Percentiles rank a stretch among this genome's conserved stretches.
Evolutionary conservation across 2,888 invertebrate genomes (phyloP).

Genomic region (Diplazon laetatorius): DNA sequence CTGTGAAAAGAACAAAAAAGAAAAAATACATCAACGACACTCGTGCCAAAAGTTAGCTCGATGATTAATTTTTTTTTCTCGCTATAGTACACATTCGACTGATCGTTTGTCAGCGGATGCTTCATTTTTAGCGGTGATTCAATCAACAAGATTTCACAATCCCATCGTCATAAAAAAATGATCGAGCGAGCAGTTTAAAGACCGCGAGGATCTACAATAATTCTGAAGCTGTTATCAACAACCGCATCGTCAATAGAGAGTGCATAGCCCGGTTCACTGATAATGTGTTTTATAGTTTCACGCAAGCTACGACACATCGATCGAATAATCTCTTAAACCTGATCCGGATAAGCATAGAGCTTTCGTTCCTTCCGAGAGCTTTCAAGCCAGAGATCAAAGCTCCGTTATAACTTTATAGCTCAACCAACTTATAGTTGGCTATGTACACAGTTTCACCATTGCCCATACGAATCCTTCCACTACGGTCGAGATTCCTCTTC

Average conservation of each 20-base stretch:
- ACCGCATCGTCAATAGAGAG: conserved; percentile 4
- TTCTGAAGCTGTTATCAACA: neutral
- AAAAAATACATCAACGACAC: too few species aligned
- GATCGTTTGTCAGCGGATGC: too few species aligned
- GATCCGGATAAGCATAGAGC: conserved; percentile 39
- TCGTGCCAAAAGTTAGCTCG: too few species aligned
- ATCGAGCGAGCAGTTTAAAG: neutral
- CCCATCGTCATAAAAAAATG: too few species aligned
- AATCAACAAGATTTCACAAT: too few species aligned
- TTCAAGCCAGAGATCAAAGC: conserved; percentile 36
- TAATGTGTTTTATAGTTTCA: conserved; percentile 11
- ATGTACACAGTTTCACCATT: neutral
- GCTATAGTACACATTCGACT: too few species aligned
- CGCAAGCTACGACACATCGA: conserved; percentile 14
- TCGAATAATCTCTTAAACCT: conserved; percentile 45
- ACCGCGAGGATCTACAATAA: neutral
- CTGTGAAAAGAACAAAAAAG: too few species aligned
- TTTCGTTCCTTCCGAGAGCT: conserved; percentile 25
- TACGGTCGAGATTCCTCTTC: neutral
- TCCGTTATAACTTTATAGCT: conserved; percentile 30
- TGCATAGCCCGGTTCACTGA: conserved; percentile 15
- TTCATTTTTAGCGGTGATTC: too few species aligned
- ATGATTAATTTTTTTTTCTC: too few species aligned
- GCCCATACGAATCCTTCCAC: conserved; percentile 1
- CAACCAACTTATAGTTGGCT: conserved; percentile 7